Evolutionary conservation across 2,113 vertebrate genomes (phyloP).

Genomic region (Actenoides lindsayi): DNA sequence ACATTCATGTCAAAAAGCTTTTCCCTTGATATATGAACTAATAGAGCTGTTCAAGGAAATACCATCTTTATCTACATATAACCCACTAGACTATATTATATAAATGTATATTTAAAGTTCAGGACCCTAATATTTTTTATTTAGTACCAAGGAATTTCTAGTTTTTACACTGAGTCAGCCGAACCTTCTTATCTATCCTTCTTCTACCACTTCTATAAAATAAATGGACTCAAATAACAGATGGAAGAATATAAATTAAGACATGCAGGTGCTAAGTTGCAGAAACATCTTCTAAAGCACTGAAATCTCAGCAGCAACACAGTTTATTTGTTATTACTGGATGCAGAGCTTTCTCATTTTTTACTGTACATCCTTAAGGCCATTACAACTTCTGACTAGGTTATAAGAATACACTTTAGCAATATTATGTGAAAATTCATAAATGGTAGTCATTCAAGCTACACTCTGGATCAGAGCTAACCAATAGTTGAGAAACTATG

Average conservation of each 20-base stretch:
- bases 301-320: background rate
- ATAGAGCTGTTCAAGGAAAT: background rate
- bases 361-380: background rate
- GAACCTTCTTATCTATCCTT: background rate
- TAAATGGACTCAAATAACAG: background rate
- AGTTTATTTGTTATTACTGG: background rate
- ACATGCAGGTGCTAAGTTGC: background rate
- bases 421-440: background rate
- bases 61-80: background rate
- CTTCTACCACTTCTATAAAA: background rate
- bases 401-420: background rate
- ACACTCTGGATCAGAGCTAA: background rate
- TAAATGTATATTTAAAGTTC: conserved; percentile 2
- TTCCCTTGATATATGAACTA: background rate
- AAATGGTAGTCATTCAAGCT: background rate
- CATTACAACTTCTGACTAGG: background rate
- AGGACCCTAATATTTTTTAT: background rate
- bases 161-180: background rate
- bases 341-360: background rate
- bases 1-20: background rate
- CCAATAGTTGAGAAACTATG: background rate
- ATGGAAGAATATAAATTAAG: background rate
- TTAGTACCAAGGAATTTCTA: background rate
- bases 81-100: background rate
- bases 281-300: background rate